A percentile compares a stretch with the other conserved stretches of the same genome.
phyloP scores from a whole-genome alignment of 2,797 vertebrate genomes.

The Hemitrygon akajei region DNA sequence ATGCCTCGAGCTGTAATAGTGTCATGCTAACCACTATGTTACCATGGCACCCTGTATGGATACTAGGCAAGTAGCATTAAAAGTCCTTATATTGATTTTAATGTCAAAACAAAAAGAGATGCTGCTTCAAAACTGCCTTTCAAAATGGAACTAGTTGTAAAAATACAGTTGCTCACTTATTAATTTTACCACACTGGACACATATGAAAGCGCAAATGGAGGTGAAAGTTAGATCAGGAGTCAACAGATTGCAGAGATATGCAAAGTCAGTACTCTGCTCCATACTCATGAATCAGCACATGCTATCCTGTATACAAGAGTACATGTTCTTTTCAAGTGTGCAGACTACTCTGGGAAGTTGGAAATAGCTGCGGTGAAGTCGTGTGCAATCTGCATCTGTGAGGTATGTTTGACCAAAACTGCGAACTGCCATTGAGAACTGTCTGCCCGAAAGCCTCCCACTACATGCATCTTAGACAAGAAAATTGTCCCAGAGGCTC shows the following conservation, averaged over 20 bases:
- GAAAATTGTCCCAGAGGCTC: background rate
- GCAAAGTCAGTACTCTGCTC: too few species aligned
- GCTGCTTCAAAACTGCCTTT: too few species aligned
- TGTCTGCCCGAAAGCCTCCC: background rate
- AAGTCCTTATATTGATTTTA: background rate
- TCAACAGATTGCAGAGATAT: background rate
- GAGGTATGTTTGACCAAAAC: background rate
- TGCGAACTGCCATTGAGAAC: background rate
- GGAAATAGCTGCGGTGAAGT: background rate
- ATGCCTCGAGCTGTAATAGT: too few species aligned
- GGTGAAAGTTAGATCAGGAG: background rate
- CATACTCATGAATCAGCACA: background rate
- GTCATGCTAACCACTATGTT: too few species aligned
- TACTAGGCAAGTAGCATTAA: background rate
- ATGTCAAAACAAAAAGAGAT: background rate
- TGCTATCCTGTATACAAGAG: too few species aligned
- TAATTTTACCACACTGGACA: background rate
- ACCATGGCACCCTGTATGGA: too few species aligned
- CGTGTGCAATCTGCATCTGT: background rate
- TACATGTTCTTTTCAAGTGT: background rate
- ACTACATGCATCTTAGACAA: background rate
- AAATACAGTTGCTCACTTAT: background rate
- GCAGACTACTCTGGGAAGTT: background rate
- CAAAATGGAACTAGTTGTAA: background rate
- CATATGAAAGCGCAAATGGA: background rate